These are phyloP conservation scores for Oreochromis spilurus DNA, from an alignment of 2,113 vertebrate genomes.

Conservation along the genomic window DNA sequence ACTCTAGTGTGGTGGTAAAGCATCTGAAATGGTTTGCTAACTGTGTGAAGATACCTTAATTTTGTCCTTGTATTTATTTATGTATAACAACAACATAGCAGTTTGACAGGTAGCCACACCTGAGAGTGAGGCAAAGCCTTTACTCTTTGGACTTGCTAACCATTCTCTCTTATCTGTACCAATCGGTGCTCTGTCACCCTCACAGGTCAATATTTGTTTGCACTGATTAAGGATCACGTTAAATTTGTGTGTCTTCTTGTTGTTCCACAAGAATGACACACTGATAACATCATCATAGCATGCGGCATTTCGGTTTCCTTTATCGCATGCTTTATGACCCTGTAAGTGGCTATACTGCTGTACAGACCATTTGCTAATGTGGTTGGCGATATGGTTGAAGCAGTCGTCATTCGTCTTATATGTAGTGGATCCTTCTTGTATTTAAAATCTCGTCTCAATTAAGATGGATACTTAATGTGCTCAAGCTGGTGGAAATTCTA, in stretches of 20 bases:
- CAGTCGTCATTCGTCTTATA: not conserved
- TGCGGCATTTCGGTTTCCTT: not conserved
- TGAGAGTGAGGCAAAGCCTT: not conserved
- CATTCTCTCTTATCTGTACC: not conserved
- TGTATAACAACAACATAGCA: not conserved
- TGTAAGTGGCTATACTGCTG: not conserved
- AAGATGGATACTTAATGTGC: not conserved
- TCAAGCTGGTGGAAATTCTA: constrained; percentile 25
- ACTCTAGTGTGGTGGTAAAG: constrained; percentile 73
- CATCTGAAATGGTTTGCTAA: constrained; percentile 97
- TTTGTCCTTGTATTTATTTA: not conserved
- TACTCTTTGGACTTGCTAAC: not conserved
- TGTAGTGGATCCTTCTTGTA: not conserved
- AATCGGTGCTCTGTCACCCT: not conserved
- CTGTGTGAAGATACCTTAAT: constrained; percentile 84
- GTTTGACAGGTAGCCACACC: not conserved
- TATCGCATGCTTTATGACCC: not conserved
- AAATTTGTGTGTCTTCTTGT: not conserved
- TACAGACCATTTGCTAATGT: not conserved
- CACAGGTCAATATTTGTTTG: not conserved
- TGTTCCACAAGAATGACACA: constrained; percentile 65
- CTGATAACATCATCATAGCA: not conserved
- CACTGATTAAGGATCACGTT: not conserved
- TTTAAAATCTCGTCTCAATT: not conserved
- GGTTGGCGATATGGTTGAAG: not conserved